Base-by-base conservation (phyloP, 2,113 vertebrate genomes). In the Tamias sibiricus region DNA sequence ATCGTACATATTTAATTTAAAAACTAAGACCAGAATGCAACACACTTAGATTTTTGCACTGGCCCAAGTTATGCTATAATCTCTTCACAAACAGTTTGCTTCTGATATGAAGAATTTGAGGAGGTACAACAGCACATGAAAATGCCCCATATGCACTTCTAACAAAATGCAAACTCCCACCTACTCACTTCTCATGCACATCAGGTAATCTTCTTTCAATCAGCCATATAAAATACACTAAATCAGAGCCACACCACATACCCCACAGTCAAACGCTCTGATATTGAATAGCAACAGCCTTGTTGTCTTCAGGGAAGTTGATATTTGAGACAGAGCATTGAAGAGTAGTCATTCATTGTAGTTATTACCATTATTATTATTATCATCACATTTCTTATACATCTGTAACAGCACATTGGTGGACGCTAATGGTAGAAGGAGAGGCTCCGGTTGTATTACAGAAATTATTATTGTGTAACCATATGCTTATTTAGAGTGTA, bases 151-250 rank as follows among this genome's bases (percentile, higher is more conserved):
- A 92, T 22, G 40, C 47, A 88, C 68, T 94, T 96, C 62, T 79
- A 92, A 69, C 88, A 95, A 92, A 94, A 90, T 72, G 90, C 87
- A 91, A 95, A 19, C 4, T 69, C 81, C 66, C 47, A 92, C 87
- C 81, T 84, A 64, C 82, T 97, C 82, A 82, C 28, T 88, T 95
- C 87, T 95, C 91, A 92, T 57, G 87, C 69, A 22, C 40, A 84
- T 88, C 88, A 95, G 91, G 88, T 82, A 64, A 95, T 81, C 44
- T 81, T 93, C 42, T 87, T 95, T 80, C 49, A 37, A 35, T 74
- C 7, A 76, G 71, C 20, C 44, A 83, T 28, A 32, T 8, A 69
- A n/a, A 35, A 87, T 5, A 30, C 44, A 68, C 26, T 69, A 71
- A 75, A 52, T 62, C 84, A 94, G 59, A 82, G 9, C 6, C 9